These are phyloP conservation scores for Hypena proboscidalis DNA, from an alignment of 2,888 invertebrate genomes.

Conservation along the genomic window DNA sequence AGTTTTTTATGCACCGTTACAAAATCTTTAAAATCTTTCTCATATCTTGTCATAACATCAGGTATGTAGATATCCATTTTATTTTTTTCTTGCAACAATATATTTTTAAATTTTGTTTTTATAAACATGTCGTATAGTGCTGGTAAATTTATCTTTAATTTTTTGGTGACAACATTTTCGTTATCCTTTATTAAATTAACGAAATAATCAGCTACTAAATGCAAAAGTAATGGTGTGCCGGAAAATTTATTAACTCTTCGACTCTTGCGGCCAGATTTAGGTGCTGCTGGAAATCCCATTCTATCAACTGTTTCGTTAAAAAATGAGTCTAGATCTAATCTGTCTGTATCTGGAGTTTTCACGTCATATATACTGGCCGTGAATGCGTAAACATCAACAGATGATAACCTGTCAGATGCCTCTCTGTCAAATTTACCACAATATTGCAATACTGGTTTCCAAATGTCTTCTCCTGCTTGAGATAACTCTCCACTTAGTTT, in stretches of 20 bases:
- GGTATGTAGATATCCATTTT: conserved; percentile 20
- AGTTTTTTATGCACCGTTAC: conserved; percentile 25
- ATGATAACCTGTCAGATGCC: no score
- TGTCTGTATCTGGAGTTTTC: no score
- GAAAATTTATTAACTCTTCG: conserved; percentile 2
- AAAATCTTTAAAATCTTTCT: conserved; percentile 24
- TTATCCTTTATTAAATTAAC: conserved; percentile 7
- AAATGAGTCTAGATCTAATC: neutral
- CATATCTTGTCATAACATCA: conserved; percentile 8
- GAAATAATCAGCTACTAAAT: conserved; percentile 24
- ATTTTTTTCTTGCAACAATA: conserved; percentile 27
- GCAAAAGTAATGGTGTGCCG: conserved; percentile 23
- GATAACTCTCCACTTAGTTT: no score
- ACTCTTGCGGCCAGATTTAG: no score
- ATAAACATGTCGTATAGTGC: conserved; percentile 26
- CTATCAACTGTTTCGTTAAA: neutral
- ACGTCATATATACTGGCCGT: no score
- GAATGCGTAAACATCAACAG: no score
- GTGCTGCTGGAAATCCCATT: neutral
- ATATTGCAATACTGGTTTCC: no score
- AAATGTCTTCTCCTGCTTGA: no score
- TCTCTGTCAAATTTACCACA: no score
- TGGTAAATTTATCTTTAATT: conserved; percentile 17
- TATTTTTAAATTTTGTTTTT: conserved; percentile 22
- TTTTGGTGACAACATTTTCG: conserved; percentile 2